These are phyloP conservation scores for Rhinopomastus cyanomelas DNA, from an alignment of 2,113 vertebrate genomes.

Conservation along the genomic window DNA sequence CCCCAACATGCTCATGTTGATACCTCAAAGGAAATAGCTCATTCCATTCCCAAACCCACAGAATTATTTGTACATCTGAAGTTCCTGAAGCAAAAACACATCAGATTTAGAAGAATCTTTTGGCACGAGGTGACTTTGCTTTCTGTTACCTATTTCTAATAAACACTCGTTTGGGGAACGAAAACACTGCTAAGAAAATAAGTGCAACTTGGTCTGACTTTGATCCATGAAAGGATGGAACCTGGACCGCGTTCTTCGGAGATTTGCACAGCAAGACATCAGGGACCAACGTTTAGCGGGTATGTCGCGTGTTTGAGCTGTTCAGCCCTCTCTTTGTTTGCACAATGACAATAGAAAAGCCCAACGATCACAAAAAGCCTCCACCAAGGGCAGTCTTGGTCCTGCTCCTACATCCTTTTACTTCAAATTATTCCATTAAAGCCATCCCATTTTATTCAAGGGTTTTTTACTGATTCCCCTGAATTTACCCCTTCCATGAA, in stretches of 20 bases:
- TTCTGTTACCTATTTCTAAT: constrained; percentile 65
- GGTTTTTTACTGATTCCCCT: not conserved
- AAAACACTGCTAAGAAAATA: constrained; percentile 37
- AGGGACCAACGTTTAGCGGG: not conserved
- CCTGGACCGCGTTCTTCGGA: not conserved
- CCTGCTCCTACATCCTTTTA: not conserved
- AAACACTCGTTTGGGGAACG: constrained; percentile 17
- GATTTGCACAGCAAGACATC: constrained; percentile 12
- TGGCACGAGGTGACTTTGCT: constrained; percentile 3
- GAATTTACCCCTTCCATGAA: not conserved
- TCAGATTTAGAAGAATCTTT: constrained; percentile 43
- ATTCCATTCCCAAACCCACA: constrained; percentile 55
- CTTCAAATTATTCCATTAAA: not conserved
- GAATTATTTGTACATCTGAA: constrained; percentile 39
- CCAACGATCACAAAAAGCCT: not conserved
- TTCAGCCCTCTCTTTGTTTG: not conserved
- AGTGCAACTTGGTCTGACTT: constrained; percentile 25
- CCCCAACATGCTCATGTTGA: not conserved
- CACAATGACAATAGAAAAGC: not conserved
- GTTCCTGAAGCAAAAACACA: constrained; percentile 22
- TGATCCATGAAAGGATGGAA: constrained; percentile 28
- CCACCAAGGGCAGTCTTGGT: not conserved
- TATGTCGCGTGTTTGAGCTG: not conserved
- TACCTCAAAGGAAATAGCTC: constrained; percentile 34
- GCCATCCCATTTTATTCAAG: not conserved